These are phyloP conservation scores for Anthopleura xanthogrammica DNA, from an alignment of 92 coral and sea anemone genomes.

Conservation along the genomic window DNA sequence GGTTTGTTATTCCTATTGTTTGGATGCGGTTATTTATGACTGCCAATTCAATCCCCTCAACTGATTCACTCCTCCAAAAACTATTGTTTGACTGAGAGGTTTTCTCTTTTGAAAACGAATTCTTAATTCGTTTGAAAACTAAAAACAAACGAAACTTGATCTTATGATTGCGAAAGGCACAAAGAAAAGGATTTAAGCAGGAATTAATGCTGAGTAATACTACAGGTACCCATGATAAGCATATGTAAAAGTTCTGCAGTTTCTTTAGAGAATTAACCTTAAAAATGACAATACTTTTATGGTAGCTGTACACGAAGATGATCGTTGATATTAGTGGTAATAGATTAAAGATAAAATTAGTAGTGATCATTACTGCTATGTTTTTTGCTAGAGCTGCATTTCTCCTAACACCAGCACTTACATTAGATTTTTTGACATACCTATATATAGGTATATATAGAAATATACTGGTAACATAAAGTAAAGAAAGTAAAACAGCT, in stretches of 20 bases:
- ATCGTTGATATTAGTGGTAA: slow-evolving; percentile 50
- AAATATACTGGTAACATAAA: slow-evolving; percentile 34
- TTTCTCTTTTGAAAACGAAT: background rate
- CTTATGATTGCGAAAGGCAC: slow-evolving; percentile 67
- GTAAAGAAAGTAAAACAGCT: slow-evolving; percentile 40
- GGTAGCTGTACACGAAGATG: slow-evolving; percentile 42
- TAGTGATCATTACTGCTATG: slow-evolving; percentile 50
- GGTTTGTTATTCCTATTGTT: background rate
- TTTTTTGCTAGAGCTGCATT: slow-evolving; percentile 61
- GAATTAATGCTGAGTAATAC: slow-evolving; percentile 52
- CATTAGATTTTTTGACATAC: slow-evolving; percentile 29
- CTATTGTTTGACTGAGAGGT: background rate
- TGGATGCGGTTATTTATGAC: background rate
- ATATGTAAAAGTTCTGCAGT: slow-evolving; percentile 33
- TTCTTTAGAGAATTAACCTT: slow-evolving; percentile 26
- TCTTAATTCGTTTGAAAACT: background rate
- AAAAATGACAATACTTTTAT: slow-evolving; percentile 1
- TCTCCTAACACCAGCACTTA: slow-evolving; percentile 53
- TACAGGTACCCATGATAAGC: slow-evolving; percentile 62
- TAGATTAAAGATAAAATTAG: slow-evolving; percentile 52
- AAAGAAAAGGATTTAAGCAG: slow-evolving; percentile 64
- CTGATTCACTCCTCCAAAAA: background rate
- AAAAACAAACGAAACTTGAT: slow-evolving; percentile 23
- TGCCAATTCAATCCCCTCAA: background rate
- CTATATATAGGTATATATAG: slow-evolving; percentile 52